Evolutionary conservation across 2,797 vertebrate species (phyloP).

Genomic region (Lacerta bilineata): DNA sequence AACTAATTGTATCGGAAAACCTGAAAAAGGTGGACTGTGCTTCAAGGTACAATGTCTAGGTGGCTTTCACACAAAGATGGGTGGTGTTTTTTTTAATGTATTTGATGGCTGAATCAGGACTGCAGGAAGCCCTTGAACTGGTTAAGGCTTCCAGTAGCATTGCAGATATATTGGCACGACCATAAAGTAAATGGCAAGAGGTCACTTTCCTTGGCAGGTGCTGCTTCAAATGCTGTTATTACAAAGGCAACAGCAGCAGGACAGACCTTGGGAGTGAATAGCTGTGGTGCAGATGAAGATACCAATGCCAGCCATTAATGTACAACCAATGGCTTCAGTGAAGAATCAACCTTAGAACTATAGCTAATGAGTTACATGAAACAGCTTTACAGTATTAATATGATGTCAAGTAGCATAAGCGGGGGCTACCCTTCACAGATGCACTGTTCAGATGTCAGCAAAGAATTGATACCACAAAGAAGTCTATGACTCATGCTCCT

Average conservation of each 20-base stretch:
- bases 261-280: not conserved
- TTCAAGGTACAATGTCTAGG: too few species aligned
- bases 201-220: not conserved
- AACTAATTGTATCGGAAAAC: too few species aligned
- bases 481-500: not conserved
- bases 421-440: not conserved
- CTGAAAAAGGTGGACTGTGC: too few species aligned
- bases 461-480: not conserved
- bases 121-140: too few species aligned
- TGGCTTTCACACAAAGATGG: not conserved
- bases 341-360: not conserved
- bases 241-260: not conserved
- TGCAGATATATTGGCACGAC: not conserved
- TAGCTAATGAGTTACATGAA: not conserved
- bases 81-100: not conserved
- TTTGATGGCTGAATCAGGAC: not conserved
- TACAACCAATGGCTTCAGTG: not conserved
- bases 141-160: not conserved
- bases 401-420: not conserved
- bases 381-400: not conserved
- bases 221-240: not conserved
- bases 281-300: not conserved
- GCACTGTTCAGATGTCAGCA: not conserved
- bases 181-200: not conserved
- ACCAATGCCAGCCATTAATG: too few species aligned